phyloP scores from a whole-genome alignment of 1,140 invertebrate genomes.

The Caenorhabditis brenneri region DNA sequence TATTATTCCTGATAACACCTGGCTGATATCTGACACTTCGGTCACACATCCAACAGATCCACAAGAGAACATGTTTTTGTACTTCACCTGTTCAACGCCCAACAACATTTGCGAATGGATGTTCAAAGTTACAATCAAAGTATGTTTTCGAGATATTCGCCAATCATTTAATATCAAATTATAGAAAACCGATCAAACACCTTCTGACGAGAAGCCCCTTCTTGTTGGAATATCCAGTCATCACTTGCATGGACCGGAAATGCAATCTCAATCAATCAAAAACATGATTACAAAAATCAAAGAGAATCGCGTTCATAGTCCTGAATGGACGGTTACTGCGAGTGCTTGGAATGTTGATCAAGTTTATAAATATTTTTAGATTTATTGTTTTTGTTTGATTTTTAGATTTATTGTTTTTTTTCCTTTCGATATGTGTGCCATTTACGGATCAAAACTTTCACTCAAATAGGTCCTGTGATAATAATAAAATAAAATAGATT shows the following conservation, averaged over 20 bases:
- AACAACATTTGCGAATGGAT: constrained; percentile 53
- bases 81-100: constrained; percentile 25
- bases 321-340: constrained; percentile 51
- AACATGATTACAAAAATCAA: constrained; percentile 43
- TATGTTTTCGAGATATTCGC: neutral
- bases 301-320: constrained; percentile 28
- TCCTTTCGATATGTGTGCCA: neutral
- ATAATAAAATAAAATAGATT: too few relatives aligned
- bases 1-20: constrained; percentile 40
- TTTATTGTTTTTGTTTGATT: neutral
- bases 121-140: constrained; percentile 43
- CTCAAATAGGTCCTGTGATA: too few relatives aligned
- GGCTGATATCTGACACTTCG: constrained; percentile 46
- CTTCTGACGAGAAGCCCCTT: constrained; percentile 37
- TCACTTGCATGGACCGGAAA: constrained; percentile 52
- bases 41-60: neutral
- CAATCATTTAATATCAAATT: neutral
- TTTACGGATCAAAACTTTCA: neutral
- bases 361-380: constrained; percentile 49
- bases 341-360: constrained; percentile 54
- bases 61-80: constrained; percentile 49
- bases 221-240: constrained; percentile 47
- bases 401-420: neutral
- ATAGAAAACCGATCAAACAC: constrained; percentile 32
- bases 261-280: constrained; percentile 47